Evolutionary conservation across 2,797 vertebrate species (phyloP), one percentile per base, ranked within the genome.

Genomic region (Phrynocephalus vlangalii): DNA sequence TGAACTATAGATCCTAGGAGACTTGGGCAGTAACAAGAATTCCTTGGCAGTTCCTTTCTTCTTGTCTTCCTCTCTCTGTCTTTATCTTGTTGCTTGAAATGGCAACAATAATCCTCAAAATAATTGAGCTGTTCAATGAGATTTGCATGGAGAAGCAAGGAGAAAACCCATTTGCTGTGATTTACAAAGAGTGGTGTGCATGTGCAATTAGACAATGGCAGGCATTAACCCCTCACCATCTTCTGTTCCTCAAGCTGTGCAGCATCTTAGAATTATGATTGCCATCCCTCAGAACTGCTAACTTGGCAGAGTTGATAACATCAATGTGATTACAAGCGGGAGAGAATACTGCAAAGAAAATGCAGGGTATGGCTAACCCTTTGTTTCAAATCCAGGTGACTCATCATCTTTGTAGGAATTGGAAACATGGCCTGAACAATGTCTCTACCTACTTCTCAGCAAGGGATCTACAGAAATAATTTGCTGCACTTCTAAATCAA

Each of bases 251-350:
- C 87, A 91, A 79, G 91, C 93, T 89, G 85, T 91, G 85, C 89
- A 92, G 83, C 90, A 87, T 94, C 83, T 90, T 95, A 88, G 91
- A 96, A 96, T 94, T 94, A 96, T 56, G 84, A 93, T 90, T 91
- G 95, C 93, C 94, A 95, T 95, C 92, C 90, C 91, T 94, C 86
- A 95, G 91, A 95, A 94, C 91, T 95, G 95, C 94, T 94, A 96
- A 96, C 95, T 95, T 96, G 96, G 94, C 95, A 95, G 87, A 94
- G 93, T 88, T 93, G 92, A 96, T 95, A 88, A 91, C 94, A 95
- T 96, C 96, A 33, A 95, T 96, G 88, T 79, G 87, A 94, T 96
- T 94, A 3, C 91, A 86, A 91, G 91, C 87, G 83, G 83, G 10
- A 6, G n/a, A 85, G 91, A 89, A 52, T 87, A 94, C 89, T 95